Evolutionary conservation across 2,113 vertebrate species (phyloP), one percentile per base, ranked within the genome.

Genomic region (Murina feae): DNA sequence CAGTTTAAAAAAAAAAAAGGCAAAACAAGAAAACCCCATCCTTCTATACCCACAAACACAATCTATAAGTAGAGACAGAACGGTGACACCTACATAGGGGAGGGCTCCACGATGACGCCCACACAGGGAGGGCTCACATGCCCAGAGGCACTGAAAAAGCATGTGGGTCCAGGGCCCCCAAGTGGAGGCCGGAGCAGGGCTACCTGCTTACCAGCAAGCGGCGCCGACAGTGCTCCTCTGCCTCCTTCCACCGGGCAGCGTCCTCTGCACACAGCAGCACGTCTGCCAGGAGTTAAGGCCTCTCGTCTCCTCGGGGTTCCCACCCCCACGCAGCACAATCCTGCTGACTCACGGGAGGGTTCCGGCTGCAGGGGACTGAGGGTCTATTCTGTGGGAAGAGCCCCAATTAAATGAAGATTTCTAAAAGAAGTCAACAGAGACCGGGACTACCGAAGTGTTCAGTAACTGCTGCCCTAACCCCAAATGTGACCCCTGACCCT

Each of bases 141-240:
- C 30, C 42, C 18, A 55, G 81, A 72, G 13, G 1, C 9, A 14
- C 13, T 35, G 53, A 9, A 65, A 20, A 35, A 42, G 12, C 30
- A 16, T 0, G 6, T 1, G 25, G 32, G 21, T 28, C 16, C 2
- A 20, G 30, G 13, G 3, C 63, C 72, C 30, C 37, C 4, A 51
- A 66, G 4, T 0, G 2, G 80, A 32, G 10, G 55, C 37, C 30
- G 9, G 16, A 20, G 90, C 17, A 51, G 4, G 42, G 30, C 60
- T 9, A n/a, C 25, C 2, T 25, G 23, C 98, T 98, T 97, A 99
- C 99, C 99, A 99, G 89, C 37, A 99, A 96, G 53, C 82, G 93
- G 69, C 10, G 92, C 14, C 71, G 90, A 82, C 96, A 92, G 95
- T 99, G 98, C 0, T 98, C 96, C 88, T 97, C 96, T 32, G 98